Evolutionary conservation across 2,113 vertebrate genomes (phyloP), one percentile per base, ranked within the genome.

Genomic region (Prochilodus magdalenae): DNA sequence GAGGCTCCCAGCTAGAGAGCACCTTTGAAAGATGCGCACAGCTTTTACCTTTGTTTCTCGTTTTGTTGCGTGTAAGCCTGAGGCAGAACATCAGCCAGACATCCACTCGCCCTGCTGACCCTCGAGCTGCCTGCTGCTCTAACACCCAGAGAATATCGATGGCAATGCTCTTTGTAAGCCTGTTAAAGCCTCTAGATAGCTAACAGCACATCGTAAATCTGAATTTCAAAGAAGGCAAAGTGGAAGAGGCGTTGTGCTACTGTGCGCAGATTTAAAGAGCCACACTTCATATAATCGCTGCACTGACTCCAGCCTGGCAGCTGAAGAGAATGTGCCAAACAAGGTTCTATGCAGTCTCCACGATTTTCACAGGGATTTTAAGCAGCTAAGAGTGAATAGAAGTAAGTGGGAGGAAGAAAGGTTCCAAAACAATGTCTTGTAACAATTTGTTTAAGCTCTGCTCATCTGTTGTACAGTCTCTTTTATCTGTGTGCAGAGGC

Each of bases 401-500:
- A 72, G 71, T 55, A 67, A 29, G 69, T 30, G 12, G 11, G 53
- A 62, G 40, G 67, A 74, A 75, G 72, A 73, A 70, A 67, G 72
- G 20, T 73, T 76, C 57, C 74, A 81, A 75, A 83, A 84, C 77
- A 75, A 75, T 74, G 83, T 73, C 79, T 81, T 83, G 84, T 86
- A 87, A 73, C 85, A 79, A 73, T 84, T 82, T 73, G 71, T 80
- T 73, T 75, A 83, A 85, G 77, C 77, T 1, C 77, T 63, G 24
- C 77, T 77, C 77, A 51, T 77, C 80, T 69, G 29, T 85, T 44
- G 51, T 67, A 40, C 79, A 18, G 72, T 51, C 62, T 57, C 77
- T 83, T 87, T 89, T 89, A 86, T 85, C 80, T 71, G 80, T 67
- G 74, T 73, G 69, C 77, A 71, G 66, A 73, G 78, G 53, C 72